phyloP scores from a whole-genome alignment of 2,113 vertebrate species.

The Scolopax mira region DNA sequence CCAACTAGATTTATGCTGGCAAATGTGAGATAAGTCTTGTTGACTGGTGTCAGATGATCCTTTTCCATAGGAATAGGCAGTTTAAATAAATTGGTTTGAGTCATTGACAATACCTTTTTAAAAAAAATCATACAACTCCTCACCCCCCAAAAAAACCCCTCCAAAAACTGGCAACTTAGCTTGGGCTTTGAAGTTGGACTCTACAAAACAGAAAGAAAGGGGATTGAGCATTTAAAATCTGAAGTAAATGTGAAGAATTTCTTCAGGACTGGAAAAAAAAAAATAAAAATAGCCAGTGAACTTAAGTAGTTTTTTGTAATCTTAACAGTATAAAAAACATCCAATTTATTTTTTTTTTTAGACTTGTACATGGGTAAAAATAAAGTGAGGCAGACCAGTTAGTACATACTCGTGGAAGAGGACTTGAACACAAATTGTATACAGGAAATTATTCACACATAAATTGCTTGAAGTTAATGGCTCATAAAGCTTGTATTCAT shows the following conservation, averaged over 20 bases:
- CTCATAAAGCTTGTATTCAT: not conserved
- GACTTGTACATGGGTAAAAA: not conserved
- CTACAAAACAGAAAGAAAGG: not conserved
- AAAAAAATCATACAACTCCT: not conserved
- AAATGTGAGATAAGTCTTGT: not conserved
- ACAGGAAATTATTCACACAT: not conserved
- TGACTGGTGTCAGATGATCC: not conserved
- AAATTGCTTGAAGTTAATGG: not conserved
- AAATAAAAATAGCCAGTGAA: not conserved
- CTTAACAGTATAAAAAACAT: not conserved
- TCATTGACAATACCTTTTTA: not conserved
- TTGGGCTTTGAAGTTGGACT: not conserved
- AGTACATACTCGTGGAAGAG: not conserved
- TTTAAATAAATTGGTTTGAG: not conserved
- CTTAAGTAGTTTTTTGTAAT: not conserved
- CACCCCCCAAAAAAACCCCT: fast-evolving
- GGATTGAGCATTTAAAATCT: not conserved
- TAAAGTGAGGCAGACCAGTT: not conserved
- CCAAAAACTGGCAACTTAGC: not conserved
- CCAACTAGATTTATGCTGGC: not conserved
- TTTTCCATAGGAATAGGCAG: not conserved
- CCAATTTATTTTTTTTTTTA: not conserved
- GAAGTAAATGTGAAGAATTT: not conserved
- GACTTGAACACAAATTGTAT: not conserved
- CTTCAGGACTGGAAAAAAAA: not conserved